Base-by-base conservation (phyloP, 2,888 invertebrate genomes). In the Halictus ligatus region DNA sequence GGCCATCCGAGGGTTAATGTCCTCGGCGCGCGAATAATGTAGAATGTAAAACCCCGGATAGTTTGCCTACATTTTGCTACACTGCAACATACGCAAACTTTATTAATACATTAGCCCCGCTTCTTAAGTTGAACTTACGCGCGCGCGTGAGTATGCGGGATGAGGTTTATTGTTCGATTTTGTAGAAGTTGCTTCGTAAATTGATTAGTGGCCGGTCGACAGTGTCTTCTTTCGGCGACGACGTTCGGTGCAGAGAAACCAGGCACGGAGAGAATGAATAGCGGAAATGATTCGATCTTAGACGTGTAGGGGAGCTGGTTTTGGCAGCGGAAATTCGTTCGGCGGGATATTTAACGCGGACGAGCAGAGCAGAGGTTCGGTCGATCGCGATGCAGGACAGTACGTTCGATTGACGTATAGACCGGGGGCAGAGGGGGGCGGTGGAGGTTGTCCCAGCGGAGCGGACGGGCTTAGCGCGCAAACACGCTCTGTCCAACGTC, bases 391-490 rank as follows among this genome's bases (percentile, higher is more conserved):
- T 8, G 60, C 50, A 25, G 75, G 76, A 64, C 72, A 40, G 82
- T 69, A 74, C 79, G 78, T 73, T 58, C 86, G 88, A 85, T 88
- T 80, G 83, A 91, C 91, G 81, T 76, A 75, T 80, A 83, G 69
- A 81, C 60, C 76, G 74, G 40, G 71, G 83, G 79, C 54, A 43
- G 76, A 46, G 67, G 67, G 67, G 67, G 76, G 10, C 29, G 71
- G 60, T 2, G 73, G 48, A 83, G 84, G 77, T 83, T 86, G 91
- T 92, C 88, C 91, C 92, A 72, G 80, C 76, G 89, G 91, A 90
- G 87, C 84, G 83, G 75, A 84, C 89, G 83, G 72, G 85, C 89
- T 91, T 88, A 90, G 90, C 91, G 90, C 85, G 91, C 89, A 92
- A 91, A 92, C 92, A 91, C 87, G 87, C 82, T 88, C 73, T 76